These are phyloP conservation scores for Elgonia sp. DNA, from an alignment of 2,888 invertebrate genomes.

Conservation along the genomic window DNA sequence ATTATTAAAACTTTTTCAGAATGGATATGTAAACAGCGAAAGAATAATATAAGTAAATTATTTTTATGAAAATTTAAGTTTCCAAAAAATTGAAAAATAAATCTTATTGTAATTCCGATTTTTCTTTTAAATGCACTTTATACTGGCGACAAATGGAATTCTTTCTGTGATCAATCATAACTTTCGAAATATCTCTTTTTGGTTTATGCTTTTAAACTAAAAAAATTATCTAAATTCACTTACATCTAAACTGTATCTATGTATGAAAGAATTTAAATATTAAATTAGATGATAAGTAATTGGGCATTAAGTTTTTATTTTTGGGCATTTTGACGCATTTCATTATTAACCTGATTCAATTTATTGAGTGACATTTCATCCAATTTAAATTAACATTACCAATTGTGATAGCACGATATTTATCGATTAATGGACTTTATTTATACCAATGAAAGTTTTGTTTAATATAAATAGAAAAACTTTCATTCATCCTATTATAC, in stretches of 20 bases:
- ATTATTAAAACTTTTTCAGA: no score
- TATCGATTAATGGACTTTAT: constrained; percentile 50
- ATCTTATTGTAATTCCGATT: neutral
- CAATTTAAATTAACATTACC: constrained; percentile 11
- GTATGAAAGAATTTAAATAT: neutral
- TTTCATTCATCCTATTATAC: neutral
- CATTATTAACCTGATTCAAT: neutral
- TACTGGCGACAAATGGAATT: constrained; percentile 40
- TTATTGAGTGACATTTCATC: neutral
- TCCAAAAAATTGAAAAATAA: neutral
- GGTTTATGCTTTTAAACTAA: neutral
- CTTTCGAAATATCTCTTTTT: neutral
- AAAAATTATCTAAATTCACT: neutral
- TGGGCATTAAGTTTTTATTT: constrained; percentile 29
- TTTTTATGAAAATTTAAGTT: neutral
- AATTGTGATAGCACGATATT: constrained; percentile 53
- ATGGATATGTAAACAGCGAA: no score
- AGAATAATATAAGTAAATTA: no score
- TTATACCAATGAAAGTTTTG: neutral
- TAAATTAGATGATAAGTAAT: constrained; percentile 4
- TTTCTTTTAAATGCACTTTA: neutral
- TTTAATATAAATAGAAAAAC: neutral
- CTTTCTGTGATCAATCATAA: constrained; percentile 9
- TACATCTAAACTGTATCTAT: neutral
- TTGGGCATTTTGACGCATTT: constrained; percentile 35